These are phyloP conservation scores for Halcyon smyrnensis DNA, from an alignment of 2,797 vertebrate genomes.

Conservation along the genomic window DNA sequence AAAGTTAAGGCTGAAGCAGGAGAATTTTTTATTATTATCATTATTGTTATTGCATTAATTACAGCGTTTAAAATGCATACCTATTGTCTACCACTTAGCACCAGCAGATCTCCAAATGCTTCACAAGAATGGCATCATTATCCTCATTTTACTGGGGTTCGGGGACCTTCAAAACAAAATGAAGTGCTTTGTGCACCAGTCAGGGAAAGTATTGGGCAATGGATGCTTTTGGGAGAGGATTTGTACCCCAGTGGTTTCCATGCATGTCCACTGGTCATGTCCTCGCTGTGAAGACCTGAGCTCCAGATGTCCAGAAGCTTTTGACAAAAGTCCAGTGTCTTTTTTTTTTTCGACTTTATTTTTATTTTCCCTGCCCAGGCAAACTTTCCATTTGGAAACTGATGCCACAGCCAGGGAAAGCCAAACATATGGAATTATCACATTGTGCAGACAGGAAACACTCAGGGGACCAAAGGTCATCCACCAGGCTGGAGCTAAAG, in stretches of 20 bases:
- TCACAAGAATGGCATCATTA: neutral
- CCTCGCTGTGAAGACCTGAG: neutral
- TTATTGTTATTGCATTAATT: neutral
- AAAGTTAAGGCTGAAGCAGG: neutral
- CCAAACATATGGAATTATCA: conserved; percentile 69
- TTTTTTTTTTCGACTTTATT: neutral
- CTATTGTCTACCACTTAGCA: neutral
- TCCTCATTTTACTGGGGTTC: neutral
- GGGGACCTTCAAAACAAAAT: neutral
- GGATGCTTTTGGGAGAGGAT: neutral
- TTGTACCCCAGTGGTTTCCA: neutral
- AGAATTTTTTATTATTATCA: neutral
- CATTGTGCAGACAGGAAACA: conserved; percentile 61
- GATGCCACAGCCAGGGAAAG: conserved; percentile 57
- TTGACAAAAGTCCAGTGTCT: conserved; percentile 41
- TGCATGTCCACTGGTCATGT: neutral
- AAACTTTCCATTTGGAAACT: conserved; percentile 64
- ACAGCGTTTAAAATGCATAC: neutral
- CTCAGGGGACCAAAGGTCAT: conserved; percentile 58
- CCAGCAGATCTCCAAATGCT: neutral
- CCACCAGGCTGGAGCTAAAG: conserved; percentile 45
- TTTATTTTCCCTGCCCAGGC: neutral
- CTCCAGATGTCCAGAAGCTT: conserved; percentile 49
- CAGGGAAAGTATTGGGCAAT: neutral
- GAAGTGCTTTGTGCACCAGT: neutral